Conservation (phyloP, 2,797 vertebrate species). For the Aulostomus chinensis region DNA sequence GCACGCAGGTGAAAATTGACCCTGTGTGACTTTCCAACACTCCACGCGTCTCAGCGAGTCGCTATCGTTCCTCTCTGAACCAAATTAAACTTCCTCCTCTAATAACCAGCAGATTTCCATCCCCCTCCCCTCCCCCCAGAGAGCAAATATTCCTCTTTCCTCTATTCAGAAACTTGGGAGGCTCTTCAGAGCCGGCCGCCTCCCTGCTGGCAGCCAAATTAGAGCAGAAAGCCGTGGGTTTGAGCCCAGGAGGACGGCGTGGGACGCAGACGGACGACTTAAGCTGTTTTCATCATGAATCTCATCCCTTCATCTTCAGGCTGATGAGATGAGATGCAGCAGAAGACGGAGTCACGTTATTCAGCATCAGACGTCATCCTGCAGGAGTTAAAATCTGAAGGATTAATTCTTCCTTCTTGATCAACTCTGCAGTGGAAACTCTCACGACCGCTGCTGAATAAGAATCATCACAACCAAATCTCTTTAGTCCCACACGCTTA, state of each 20-base stretch:
- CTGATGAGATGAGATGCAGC: constrained; percentile 55
- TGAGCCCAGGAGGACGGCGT: constrained; percentile 54
- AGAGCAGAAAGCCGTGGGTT: constrained; percentile 61
- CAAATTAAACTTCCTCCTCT: constrained; percentile 58
- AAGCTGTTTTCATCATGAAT: constrained; percentile 66
- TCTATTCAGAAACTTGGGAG: constrained; percentile 45
- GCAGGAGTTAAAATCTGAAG: constrained; percentile 46
- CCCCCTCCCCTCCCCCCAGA: constrained; percentile 14
- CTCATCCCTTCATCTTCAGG: constrained; percentile 71
- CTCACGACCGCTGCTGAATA: constrained; percentile 31
- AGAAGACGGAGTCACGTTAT: constrained; percentile 52
- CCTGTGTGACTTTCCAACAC: constrained; percentile 36
- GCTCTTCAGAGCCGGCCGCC: constrained; percentile 39
- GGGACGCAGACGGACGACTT: constrained; percentile 65
- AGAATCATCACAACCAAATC: constrained; percentile 52
- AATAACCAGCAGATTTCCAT: constrained; percentile 50
- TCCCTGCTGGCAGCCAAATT: constrained; percentile 69
- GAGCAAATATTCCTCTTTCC: constrained; percentile 66
- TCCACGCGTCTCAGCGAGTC: no score
- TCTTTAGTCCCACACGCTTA: constrained; percentile 50
- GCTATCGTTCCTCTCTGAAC: no score
- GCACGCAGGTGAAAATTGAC: no score
- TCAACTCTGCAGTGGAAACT: neutral
- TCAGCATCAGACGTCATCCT: constrained; percentile 6
- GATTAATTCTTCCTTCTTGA: constrained; percentile 63